These are phyloP conservation scores for Drosophila nigrodunni DNA, from an alignment of 1,140 invertebrate genomes.

Conservation along the genomic window DNA sequence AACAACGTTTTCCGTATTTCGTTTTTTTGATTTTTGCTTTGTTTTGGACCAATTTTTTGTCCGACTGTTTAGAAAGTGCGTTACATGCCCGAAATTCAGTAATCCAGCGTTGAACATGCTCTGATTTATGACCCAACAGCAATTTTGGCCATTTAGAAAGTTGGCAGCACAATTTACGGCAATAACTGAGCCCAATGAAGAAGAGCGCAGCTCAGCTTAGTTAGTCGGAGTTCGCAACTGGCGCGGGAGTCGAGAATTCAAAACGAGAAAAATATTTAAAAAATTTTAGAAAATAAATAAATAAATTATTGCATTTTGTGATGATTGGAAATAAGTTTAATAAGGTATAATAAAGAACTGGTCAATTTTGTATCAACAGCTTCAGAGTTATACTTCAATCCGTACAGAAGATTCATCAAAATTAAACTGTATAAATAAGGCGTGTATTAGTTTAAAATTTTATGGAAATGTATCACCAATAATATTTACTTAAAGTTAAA, in stretches of 20 bases:
- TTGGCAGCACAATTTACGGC: constrained; percentile 37
- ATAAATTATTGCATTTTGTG: too few relatives aligned
- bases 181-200: constrained; percentile 15
- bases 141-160: constrained; percentile 52
- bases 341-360: too few relatives aligned
- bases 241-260: background rate
- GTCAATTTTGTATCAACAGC: too few relatives aligned
- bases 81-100: constrained; percentile 57
- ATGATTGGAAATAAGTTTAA: too few relatives aligned
- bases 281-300: background rate
- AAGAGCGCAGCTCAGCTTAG: constrained; percentile 2
- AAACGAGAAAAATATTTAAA: background rate
- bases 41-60: constrained; percentile 18
- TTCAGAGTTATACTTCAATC: too few relatives aligned
- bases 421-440: too few relatives aligned
- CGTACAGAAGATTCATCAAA: too few relatives aligned
- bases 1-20: constrained; percentile 32
- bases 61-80: constrained; percentile 75
- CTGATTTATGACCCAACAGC: constrained; percentile 61
- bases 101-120: constrained; percentile 30
- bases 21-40: constrained; percentile 23
- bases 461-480: too few relatives aligned
- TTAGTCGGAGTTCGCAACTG: background rate
- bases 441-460: too few relatives aligned
- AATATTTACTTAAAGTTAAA: too few relatives aligned